Conservation (phyloP, 2,113 vertebrate genomes). For the cattle (Bos taurus) region DNA sequence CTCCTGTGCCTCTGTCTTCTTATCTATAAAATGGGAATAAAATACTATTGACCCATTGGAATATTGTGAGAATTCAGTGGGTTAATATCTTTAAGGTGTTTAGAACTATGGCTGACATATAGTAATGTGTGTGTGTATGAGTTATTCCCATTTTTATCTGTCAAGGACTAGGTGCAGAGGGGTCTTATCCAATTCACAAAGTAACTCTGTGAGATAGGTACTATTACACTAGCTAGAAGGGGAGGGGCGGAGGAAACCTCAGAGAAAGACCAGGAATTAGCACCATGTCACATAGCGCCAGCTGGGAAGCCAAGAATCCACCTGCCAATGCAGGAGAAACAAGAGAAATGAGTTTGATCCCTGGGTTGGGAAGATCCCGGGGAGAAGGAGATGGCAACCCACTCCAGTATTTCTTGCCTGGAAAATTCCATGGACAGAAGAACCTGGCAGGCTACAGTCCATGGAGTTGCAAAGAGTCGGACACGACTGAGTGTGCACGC, state of each 20-base stretch:
- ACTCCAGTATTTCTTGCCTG: not conserved
- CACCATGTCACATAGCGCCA: fast-evolving
- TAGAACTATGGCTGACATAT: not conserved
- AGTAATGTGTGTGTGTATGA: not conserved
- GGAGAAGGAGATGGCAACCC: not conserved
- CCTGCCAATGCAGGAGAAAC: not conserved
- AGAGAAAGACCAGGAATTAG: not conserved
- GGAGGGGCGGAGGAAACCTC: not conserved
- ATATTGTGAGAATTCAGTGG: not conserved
- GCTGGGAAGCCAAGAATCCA: not conserved
- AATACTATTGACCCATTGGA: not conserved
- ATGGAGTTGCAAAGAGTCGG: not conserved
- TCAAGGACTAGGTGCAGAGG: not conserved
- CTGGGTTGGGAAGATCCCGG: not conserved
- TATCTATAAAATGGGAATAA: not conserved
- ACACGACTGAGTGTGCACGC: fast-evolving
- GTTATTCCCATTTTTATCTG: not conserved
- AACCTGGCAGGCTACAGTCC: not conserved
- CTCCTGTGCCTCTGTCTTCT: not conserved
- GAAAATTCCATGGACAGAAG: not conserved
- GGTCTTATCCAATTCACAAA: not conserved
- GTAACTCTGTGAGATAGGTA: not conserved
- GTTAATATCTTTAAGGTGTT: not conserved
- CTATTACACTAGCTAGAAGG: not conserved
- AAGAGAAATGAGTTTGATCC: not conserved